Evolutionary conservation across 2,888 invertebrate genomes (phyloP).

Genomic region (Glaucopsyche alexis): DNA sequence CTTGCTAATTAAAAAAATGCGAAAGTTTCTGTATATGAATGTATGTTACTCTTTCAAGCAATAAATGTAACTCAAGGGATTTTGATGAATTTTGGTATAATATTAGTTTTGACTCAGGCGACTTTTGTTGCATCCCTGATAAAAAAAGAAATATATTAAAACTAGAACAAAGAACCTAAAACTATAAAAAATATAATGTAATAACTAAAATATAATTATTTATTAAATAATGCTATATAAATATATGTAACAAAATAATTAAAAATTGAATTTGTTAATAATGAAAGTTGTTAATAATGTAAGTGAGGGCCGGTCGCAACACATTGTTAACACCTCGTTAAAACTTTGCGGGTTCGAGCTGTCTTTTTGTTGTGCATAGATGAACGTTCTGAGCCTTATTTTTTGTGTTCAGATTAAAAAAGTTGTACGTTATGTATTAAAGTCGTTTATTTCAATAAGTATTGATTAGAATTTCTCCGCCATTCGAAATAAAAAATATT

Average conservation of each 20-base stretch:
- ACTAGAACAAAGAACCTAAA: too few species aligned
- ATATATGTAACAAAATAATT: neutral
- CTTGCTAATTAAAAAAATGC: too few species aligned
- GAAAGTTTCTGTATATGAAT: too few species aligned
- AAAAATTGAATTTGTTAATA: constrained; percentile 5
- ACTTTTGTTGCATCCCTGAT: too few species aligned
- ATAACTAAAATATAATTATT: too few species aligned
- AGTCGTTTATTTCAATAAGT: neutral
- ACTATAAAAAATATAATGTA: too few species aligned
- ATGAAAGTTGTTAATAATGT: constrained; percentile 14
- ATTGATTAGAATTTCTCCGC: neutral
- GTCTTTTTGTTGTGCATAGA: constrained; percentile 6
- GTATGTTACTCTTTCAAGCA: too few species aligned
- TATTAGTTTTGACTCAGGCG: too few species aligned
- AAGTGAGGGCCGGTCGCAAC: constrained; percentile 4
- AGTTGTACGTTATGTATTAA: neutral
- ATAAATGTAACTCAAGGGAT: too few species aligned
- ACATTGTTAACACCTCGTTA: constrained; percentile 30
- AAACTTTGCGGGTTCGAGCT: constrained; percentile 28
- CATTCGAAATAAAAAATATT: neutral
- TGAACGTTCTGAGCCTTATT: neutral
- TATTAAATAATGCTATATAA: too few species aligned
- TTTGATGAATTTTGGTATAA: too few species aligned
- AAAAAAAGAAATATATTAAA: too few species aligned
- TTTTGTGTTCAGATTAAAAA: constrained; percentile 12